Base-by-base conservation (phyloP, 1,140 invertebrate species). In the Wiebesia pumilae region DNA sequence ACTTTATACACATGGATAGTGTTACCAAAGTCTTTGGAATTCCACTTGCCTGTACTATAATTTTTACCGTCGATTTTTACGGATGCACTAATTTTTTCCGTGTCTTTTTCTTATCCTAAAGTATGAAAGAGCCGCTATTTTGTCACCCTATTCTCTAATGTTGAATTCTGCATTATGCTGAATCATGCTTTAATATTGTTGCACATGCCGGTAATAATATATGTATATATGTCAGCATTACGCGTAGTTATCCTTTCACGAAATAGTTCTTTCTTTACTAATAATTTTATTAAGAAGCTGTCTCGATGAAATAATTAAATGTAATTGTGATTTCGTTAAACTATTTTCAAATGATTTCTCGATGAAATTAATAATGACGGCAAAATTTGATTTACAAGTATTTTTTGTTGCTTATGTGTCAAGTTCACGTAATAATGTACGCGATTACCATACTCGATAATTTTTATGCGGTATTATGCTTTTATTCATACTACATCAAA, bases 21-120 rank as follows among this genome's bases (percentile, higher is more conserved):
- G 67, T 83, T 83, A 83, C 82, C 51, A 27, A 62, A n/a, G 30
- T 43, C 33, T 58, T 43, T 62, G 69, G 21, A 67, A 81, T 81
- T 69, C n/a, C 21, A 58, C 0, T 27, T 69, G 54, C 40, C 67
- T 82, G 65, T 71, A 43, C 16, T 3, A 3, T 54, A 47, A 79
- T 79, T 79, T 79, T 79, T 51, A 40, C 40, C 65, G 12, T 7
- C 47, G 1, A 33, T 65, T 67, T 33, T 35, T 27, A 3, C 21
- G n/a, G 33, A 33, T 69, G 14, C 16, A 33, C 33, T n/a, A 1
- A 69, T 38, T 71, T 71, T 30, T 38, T 33, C 3, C 10, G 10
- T 16, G 9, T 69, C 33, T 9, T 69, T 9, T 1, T 69, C 6
- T 33, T 69, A 0, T 10, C 10, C 0, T 69, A 14, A 33, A 12